Conservation (phyloP, 2,797 vertebrate genomes). For the Syngnathus acus region DNA sequence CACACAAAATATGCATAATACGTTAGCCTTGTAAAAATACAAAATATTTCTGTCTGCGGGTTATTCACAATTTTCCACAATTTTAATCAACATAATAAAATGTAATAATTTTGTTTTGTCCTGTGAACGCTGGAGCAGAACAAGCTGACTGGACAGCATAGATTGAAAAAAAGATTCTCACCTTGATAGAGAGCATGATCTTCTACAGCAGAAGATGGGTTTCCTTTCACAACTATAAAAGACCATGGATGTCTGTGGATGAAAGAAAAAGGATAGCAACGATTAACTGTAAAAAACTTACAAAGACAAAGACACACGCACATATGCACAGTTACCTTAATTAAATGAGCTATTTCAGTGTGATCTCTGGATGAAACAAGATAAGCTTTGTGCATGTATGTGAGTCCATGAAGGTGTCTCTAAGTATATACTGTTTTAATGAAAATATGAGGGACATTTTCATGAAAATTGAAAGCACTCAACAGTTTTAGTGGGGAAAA, state of each 20-base stretch:
- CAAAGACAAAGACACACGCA: not conserved
- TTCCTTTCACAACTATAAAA: slow-evolving; percentile 85
- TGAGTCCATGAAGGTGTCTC: not conserved
- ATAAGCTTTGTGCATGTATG: not conserved
- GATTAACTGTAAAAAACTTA: not conserved
- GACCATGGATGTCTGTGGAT: slow-evolving; percentile 85
- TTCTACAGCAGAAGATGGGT: slow-evolving; percentile 76
- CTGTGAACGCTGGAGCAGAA: not conserved
- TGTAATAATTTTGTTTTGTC: not conserved
- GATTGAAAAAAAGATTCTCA: slow-evolving; percentile 40
- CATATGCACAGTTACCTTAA: not conserved
- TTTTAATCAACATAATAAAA: not conserved
- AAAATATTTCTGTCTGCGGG: not conserved
- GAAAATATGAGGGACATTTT: not conserved
- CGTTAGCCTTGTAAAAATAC: not conserved
- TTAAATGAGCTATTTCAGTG: not conserved
- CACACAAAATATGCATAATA: slow-evolving; percentile 12
- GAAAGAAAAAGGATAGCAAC: not conserved
- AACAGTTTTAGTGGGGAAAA: no score
- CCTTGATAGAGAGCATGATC: slow-evolving; percentile 87
- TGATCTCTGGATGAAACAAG: not conserved
- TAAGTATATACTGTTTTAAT: not conserved
- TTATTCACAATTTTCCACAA: not conserved
- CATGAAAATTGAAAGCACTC: no score
- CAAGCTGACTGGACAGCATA: not conserved